Conservation (phyloP, 2,888 invertebrate species). For the Scelioninae gen. 1 region DNA sequence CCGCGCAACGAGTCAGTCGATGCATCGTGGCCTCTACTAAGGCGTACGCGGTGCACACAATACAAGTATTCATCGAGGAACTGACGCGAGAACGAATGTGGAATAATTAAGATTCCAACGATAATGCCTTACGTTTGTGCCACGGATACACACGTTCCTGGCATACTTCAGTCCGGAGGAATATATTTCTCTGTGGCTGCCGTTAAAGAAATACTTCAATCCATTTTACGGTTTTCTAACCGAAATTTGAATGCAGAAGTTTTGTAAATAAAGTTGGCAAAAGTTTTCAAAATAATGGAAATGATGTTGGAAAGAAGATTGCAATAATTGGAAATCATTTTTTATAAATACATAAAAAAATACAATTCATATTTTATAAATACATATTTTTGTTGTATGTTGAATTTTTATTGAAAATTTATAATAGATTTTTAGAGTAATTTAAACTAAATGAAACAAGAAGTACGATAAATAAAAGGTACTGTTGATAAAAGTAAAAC, state of each 20-base stretch:
- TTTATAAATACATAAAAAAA: too few species aligned
- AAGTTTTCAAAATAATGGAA: too few species aligned
- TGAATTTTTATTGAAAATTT: too few species aligned
- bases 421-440: too few species aligned
- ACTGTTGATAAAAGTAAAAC: too few species aligned
- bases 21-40: conserved; percentile 46
- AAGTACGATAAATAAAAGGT: too few species aligned
- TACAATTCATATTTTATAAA: too few species aligned
- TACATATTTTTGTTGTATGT: too few species aligned
- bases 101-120: conserved; percentile 66
- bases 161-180: conserved; percentile 9
- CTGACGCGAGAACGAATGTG: conserved; percentile 55
- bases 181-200: conserved; percentile 32
- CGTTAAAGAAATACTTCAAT: neutral
- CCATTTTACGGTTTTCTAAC: conserved; percentile 12
- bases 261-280: too few species aligned
- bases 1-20: conserved; percentile 2
- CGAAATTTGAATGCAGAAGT: neutral
- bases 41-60: conserved; percentile 26
- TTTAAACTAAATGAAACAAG: too few species aligned
- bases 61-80: conserved; percentile 56
- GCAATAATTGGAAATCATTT: too few species aligned
- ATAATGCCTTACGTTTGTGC: conserved; percentile 48
- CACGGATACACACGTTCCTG: conserved; percentile 33
- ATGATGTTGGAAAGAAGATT: too few species aligned